Percentiles rank a stretch among this genome's conserved stretches.
Conservation (phyloP, 2,113 vertebrate species). For the Mesembrinibis cayennensis region DNA sequence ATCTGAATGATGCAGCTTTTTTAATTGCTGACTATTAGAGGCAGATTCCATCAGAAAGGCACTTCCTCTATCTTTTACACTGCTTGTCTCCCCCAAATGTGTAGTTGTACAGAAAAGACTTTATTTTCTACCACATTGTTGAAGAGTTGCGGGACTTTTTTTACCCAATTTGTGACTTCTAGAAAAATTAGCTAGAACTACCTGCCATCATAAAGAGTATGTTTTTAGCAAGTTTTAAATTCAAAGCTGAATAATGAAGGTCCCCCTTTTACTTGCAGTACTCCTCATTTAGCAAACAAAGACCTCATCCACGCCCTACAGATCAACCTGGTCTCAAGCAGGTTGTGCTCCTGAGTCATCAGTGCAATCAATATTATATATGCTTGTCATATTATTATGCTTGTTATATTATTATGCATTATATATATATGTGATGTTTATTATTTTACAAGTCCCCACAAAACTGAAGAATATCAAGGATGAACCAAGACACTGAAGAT, state of each 20-base stretch:
- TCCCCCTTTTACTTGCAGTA: background rate
- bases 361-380: background rate
- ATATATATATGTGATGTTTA: background rate
- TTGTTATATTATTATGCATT: too few relatives aligned
- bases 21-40: background rate
- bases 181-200: background rate
- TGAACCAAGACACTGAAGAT: background rate
- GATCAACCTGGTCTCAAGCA: background rate
- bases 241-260: background rate
- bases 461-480: background rate
- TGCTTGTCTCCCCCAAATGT: background rate
- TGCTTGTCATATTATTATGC: too few relatives aligned
- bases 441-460: background rate
- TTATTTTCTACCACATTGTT: background rate
- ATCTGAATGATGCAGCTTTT: background rate
- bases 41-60: background rate
- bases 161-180: background rate
- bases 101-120: background rate
- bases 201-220: background rate
- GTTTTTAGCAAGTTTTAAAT: background rate
- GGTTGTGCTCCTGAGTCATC: background rate
- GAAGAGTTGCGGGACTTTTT: background rate
- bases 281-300: background rate
- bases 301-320: background rate
- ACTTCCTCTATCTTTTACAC: background rate